A percentile compares a stretch with the other conserved stretches of the same genome.
phyloP scores from a whole-genome alignment of 2,113 vertebrate species.

The Baryphthengus martii region DNA sequence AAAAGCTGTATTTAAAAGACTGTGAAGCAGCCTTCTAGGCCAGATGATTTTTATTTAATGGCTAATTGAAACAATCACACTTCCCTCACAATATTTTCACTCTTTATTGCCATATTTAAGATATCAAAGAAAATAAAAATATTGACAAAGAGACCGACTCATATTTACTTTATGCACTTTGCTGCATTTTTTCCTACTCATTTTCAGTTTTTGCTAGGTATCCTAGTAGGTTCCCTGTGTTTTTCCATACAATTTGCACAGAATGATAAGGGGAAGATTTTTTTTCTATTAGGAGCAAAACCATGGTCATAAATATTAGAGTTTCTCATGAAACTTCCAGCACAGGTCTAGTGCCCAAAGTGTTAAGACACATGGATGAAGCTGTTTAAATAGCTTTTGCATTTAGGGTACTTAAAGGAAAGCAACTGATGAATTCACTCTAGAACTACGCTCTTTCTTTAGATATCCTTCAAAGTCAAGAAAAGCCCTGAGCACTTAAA shows the following conservation, averaged over 20 bases:
- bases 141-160: background rate
- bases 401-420: background rate
- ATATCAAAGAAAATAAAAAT: background rate
- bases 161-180: background rate
- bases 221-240: background rate
- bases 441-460: background rate
- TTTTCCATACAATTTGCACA: background rate
- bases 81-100: background rate
- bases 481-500: background rate
- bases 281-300: background rate
- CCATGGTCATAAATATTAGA: background rate
- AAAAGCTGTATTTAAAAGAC: conserved; percentile 5
- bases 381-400: background rate
- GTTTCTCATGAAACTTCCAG: background rate
- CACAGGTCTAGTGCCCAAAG: background rate
- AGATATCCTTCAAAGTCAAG: background rate
- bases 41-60: conserved; percentile 24
- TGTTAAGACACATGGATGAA: background rate
- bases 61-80: background rate
- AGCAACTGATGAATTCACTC: background rate
- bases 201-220: background rate
- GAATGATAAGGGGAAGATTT: background rate
- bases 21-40: background rate
- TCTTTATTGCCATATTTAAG: background rate
- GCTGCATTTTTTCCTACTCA: background rate